These are phyloP conservation scores for Hypselothyrea guttata DNA, from an alignment of 2,888 invertebrate genomes.

Conservation along the genomic window DNA sequence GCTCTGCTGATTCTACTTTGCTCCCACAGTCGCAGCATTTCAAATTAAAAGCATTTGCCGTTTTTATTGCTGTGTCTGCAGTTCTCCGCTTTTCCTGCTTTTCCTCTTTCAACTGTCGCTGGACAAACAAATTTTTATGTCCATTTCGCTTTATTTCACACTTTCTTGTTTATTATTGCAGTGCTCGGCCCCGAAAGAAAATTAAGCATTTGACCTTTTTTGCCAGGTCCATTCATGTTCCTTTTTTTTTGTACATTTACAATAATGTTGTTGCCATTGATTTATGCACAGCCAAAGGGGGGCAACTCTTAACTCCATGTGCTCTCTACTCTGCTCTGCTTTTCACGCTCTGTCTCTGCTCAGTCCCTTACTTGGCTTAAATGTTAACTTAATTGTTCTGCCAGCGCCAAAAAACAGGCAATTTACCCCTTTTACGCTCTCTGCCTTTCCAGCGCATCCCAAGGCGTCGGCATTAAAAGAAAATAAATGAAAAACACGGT, in stretches of 20 bases:
- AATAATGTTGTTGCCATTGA: constrained; percentile 78
- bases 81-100: constrained; percentile 25
- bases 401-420: constrained; percentile 61
- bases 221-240: constrained; percentile 11
- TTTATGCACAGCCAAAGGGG: constrained; percentile 57
- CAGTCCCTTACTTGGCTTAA: constrained; percentile 60
- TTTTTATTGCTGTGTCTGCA: constrained; percentile 75
- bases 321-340: constrained; percentile 9
- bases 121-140: constrained; percentile 70
- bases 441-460: constrained; percentile 33
- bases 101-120: constrained; percentile 17
- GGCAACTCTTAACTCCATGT: constrained; percentile 28
- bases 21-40: constrained; percentile 57
- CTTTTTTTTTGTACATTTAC: constrained; percentile 34
- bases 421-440: constrained; percentile 58
- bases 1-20: too few species aligned
- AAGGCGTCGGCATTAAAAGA: constrained; percentile 41
- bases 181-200: constrained; percentile 45
- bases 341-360: too few species aligned
- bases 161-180: constrained; percentile 76
- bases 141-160: constrained; percentile 75
- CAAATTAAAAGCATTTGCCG: constrained; percentile 75
- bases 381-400: constrained; percentile 72
- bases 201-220: constrained; percentile 74
- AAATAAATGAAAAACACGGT: constrained; percentile 45